Conservation (phyloP, 2,113 vertebrate genomes). For the Trichomycterus rosablanca region DNA sequence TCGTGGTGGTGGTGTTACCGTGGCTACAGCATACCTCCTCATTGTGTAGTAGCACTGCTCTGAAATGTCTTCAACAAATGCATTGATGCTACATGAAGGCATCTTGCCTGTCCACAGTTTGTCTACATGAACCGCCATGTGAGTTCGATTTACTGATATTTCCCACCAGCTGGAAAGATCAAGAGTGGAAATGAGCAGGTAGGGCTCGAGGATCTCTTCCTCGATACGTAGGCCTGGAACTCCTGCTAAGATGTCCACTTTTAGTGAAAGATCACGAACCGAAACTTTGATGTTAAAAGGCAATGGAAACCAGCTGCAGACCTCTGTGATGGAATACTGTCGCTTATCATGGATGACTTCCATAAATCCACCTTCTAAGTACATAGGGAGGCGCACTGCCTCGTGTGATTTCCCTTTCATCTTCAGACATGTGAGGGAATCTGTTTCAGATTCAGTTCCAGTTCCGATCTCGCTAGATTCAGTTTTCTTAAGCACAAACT, state of each 20-base stretch:
- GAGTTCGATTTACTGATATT: conserved; percentile 65
- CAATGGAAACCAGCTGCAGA: conserved; percentile 67
- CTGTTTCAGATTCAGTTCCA: conserved; percentile 50
- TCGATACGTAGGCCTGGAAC: conserved; percentile 70
- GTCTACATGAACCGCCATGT: conserved; percentile 64
- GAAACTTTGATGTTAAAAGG: conserved; percentile 82
- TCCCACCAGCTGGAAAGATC: conserved; percentile 70
- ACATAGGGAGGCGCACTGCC: conserved; percentile 71
- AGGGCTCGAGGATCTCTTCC: conserved; percentile 78
- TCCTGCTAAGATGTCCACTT: conserved; percentile 72
- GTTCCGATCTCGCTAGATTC: conserved; percentile 58
- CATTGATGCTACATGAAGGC: conserved; percentile 34
- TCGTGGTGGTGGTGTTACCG: conserved; percentile 70
- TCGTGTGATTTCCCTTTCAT: conserved; percentile 59
- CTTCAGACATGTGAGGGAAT: conserved; percentile 70
- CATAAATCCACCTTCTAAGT: conserved; percentile 76
- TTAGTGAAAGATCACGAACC: conserved; percentile 71
- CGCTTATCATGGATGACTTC: conserved; percentile 79
- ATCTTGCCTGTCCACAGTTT: conserved; percentile 31
- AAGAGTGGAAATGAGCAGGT: conserved; percentile 67
- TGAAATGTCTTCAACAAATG: conserved; percentile 70
- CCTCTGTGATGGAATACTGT: conserved; percentile 69
- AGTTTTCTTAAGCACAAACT: conserved; percentile 69
- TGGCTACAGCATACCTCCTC: conserved; percentile 69
- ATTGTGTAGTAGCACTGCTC: conserved; percentile 77